Conservation (phyloP, 2,113 vertebrate species). For the Brevimyrus niger region DNA sequence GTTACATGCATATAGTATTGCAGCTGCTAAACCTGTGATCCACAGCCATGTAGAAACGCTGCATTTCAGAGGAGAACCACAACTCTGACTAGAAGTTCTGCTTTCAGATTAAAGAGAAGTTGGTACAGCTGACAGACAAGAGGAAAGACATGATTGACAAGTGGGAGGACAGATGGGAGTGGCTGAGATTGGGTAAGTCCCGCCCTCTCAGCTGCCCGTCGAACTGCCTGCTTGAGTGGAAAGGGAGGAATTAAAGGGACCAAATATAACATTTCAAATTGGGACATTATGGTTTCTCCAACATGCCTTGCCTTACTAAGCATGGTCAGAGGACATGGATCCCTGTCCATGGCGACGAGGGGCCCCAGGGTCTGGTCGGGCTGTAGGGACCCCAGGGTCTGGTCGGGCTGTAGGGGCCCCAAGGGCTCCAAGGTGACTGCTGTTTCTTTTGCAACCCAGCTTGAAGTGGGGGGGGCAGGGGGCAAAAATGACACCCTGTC, state of each 20-base stretch:
- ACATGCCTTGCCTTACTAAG: neutral
- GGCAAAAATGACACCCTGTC: neutral
- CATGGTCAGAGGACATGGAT: neutral
- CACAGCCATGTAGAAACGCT: neutral
- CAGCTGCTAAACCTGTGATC: neutral
- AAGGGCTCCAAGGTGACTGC: no score
- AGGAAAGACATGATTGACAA: slow-evolving; percentile 99
- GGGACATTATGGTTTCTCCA: neutral
- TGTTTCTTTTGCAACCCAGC: neutral
- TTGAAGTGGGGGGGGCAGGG: neutral
- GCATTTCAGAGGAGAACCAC: neutral
- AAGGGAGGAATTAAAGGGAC: neutral
- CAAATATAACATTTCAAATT: neutral
- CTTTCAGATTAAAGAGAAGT: slow-evolving; percentile 86
- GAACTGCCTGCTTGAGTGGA: neutral
- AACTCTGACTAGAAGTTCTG: neutral
- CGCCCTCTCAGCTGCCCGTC: neutral
- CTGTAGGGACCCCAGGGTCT: neutral
- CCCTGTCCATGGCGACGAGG: neutral
- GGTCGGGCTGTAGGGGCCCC: neutral
- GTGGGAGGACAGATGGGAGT: slow-evolving; percentile 98
- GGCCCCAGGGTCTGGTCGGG: neutral
- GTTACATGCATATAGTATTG: neutral
- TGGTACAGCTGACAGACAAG: slow-evolving; percentile 90
- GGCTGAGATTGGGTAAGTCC: slow-evolving; percentile 89